phyloP scores from a whole-genome alignment of 2,888 invertebrate species.

The Molanna angustata region DNA sequence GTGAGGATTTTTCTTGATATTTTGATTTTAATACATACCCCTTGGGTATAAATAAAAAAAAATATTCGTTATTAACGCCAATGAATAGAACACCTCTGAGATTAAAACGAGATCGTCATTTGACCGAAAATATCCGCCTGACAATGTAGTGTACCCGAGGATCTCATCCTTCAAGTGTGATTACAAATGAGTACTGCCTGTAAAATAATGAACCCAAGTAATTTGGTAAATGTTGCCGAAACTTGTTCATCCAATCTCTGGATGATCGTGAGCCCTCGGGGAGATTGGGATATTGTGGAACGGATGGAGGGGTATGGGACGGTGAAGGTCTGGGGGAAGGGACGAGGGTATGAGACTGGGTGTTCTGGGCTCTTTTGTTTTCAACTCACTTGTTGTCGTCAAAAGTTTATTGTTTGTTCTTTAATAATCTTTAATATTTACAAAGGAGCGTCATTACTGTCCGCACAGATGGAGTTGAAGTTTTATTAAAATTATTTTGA shows the following conservation, averaged over 20 bases:
- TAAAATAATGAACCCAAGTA: constrained; percentile 32
- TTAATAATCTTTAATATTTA: constrained; percentile 33
- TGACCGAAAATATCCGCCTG: too few species aligned
- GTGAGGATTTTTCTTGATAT: too few species aligned
- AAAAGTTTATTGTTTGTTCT: constrained; percentile 32
- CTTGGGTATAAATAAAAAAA: too few species aligned
- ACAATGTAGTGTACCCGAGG: too few species aligned
- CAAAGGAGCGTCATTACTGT: constrained; percentile 32
- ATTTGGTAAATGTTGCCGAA: constrained; percentile 31
- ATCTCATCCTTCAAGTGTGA: too few species aligned
- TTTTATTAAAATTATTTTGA: constrained; percentile 30
- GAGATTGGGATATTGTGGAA: not conserved
- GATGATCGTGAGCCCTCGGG: constrained; percentile 1
- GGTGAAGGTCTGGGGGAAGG: constrained; percentile 1
- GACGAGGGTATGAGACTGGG: constrained; percentile 7
- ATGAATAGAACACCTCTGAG: too few species aligned
- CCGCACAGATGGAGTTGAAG: constrained; percentile 31
- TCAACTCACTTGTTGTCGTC: constrained; percentile 30
- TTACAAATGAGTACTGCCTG: constrained; percentile 30
- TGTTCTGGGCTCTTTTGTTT: constrained; percentile 29
- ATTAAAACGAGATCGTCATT: too few species aligned
- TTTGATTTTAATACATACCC: too few species aligned
- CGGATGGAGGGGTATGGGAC: not conserved
- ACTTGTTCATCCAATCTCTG: constrained; percentile 32
- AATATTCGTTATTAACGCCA: too few species aligned